phyloP scores from a whole-genome alignment of 2,113 vertebrate genomes.

The Oenanthe oenanthe region DNA sequence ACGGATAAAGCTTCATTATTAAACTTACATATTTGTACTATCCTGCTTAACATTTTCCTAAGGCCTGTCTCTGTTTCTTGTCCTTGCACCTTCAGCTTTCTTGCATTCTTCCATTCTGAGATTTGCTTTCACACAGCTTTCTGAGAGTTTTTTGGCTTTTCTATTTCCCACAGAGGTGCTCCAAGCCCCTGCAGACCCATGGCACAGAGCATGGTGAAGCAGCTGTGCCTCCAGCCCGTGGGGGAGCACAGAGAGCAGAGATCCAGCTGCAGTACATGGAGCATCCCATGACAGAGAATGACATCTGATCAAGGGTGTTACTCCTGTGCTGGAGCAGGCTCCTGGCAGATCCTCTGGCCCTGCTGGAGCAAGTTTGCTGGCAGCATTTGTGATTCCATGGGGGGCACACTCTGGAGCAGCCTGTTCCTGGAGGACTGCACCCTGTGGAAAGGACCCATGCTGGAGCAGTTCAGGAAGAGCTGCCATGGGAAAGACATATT shows the following conservation, averaged over 20 bases:
- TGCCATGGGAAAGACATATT: neutral
- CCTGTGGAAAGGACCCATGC: neutral
- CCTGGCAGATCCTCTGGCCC: neutral
- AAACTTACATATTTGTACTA: too few species aligned
- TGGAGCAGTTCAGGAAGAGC: neutral
- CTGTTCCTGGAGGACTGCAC: neutral
- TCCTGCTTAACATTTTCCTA: too few species aligned
- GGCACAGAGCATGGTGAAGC: neutral
- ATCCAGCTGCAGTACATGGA: neutral
- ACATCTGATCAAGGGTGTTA: neutral
- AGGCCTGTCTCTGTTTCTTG: too few species aligned
- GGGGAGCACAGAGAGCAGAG: neutral
- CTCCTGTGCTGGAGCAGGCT: neutral
- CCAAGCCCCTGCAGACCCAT: neutral
- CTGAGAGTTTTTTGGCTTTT: too few species aligned
- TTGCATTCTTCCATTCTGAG: too few species aligned
- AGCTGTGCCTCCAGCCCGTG: neutral
- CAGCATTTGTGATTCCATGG: neutral
- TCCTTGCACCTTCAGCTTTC: too few species aligned
- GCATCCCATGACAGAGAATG: neutral
- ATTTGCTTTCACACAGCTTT: too few species aligned
- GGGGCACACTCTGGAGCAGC: neutral
- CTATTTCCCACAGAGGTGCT: neutral
- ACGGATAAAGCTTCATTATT: too few species aligned
- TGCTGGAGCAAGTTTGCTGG: neutral